Evolutionary conservation across 2,888 invertebrate genomes (phyloP).

Genomic region (Zootermopsis nevadensis): DNA sequence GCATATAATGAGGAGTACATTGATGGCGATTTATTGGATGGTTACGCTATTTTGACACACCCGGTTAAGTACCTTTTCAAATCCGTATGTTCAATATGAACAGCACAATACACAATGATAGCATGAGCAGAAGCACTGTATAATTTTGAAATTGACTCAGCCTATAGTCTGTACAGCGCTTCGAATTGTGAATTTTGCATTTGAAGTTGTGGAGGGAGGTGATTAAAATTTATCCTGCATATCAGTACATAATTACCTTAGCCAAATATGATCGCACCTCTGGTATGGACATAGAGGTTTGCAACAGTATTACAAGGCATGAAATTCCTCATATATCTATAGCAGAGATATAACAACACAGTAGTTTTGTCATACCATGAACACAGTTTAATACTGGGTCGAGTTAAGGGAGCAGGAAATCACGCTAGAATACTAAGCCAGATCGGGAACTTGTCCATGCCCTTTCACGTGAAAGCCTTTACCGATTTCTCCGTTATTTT

Average conservation of each 20-base stretch:
- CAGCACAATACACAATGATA: no score
- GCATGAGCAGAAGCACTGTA: no score
- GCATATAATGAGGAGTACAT: no score
- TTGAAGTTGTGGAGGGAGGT: neutral
- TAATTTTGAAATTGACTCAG: neutral
- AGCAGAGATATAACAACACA: neutral
- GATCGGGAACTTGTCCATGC: no score
- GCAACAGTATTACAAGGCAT: neutral
- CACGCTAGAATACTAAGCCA: no score
- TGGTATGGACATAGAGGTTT: neutral
- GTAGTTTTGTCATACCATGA: neutral
- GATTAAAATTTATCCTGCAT: neutral
- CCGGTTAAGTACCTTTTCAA: no score
- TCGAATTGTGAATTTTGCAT: neutral
- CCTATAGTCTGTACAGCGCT: neutral
- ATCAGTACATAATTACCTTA: neutral
- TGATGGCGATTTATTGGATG: no score
- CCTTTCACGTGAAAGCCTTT: no score
- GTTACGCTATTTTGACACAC: no score
- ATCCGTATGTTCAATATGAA: no score
- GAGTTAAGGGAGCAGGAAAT: neutral
- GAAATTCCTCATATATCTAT: neutral
- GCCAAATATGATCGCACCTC: neutral
- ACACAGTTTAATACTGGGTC: neutral
- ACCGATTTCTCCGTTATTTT: no score